Conservation (phyloP, 2,113 vertebrate genomes). For the Macaca mulatta region DNA sequence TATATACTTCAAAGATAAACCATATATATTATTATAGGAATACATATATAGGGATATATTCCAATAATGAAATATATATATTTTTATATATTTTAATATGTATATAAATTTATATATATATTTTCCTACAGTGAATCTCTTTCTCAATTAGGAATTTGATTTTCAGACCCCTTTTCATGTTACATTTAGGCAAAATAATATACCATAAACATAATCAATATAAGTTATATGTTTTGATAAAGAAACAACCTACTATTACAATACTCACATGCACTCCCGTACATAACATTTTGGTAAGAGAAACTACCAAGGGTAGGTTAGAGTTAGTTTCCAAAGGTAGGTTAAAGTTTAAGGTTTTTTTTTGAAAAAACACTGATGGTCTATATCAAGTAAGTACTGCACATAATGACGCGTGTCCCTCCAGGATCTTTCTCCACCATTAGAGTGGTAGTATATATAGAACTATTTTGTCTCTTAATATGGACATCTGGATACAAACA, state of each 20-base stretch:
- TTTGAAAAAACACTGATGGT: background rate
- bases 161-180: conserved; percentile 20
- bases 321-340: background rate
- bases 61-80: too few relatives aligned
- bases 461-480: background rate
- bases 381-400: background rate
- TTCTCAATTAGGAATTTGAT: conserved; percentile 19
- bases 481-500: conserved; percentile 4
- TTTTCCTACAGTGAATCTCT: background rate
- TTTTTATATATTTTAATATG: too few relatives aligned
- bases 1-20: background rate
- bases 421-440: background rate
- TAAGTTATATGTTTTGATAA: conserved; percentile 41
- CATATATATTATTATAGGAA: too few relatives aligned
- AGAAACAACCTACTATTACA: background rate
- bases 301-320: background rate
- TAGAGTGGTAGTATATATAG: background rate
- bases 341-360: background rate
- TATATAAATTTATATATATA: too few relatives aligned
- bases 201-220: background rate
- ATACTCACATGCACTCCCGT: background rate
- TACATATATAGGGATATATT: too few relatives aligned
- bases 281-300: conserved; percentile 42
- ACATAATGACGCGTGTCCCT: background rate
- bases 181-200: background rate